These are phyloP conservation scores for Caenorhabditis tropicalis DNA, from an alignment of 1,140 invertebrate genomes.

Conservation along the genomic window DNA sequence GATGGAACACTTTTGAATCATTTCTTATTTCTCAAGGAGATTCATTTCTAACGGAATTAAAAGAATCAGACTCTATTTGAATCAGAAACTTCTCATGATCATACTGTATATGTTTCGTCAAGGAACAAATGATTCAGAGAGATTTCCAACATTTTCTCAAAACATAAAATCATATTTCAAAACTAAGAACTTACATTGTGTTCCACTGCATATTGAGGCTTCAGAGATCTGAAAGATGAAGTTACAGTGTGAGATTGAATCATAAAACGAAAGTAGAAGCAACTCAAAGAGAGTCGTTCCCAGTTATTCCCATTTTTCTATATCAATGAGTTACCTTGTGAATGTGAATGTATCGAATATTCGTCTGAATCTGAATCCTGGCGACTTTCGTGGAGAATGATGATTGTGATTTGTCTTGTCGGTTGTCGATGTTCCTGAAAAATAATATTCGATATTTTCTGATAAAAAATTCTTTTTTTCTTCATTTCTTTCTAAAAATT, in stretches of 20 bases:
- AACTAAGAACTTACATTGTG: background rate
- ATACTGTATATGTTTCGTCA: too few species aligned
- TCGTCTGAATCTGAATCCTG: constrained; percentile 2
- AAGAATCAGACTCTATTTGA: too few species aligned
- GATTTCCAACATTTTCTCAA: too few species aligned
- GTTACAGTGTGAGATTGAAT: too few species aligned
- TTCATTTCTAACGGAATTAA: too few species aligned
- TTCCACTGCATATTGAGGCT: background rate
- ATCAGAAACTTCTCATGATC: too few species aligned
- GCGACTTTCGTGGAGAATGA: background rate
- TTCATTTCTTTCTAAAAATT: background rate
- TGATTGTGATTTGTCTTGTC: background rate
- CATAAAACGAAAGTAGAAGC: too few species aligned
- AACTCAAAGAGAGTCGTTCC: too few species aligned
- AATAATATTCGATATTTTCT: background rate
- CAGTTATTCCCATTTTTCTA: too few species aligned
- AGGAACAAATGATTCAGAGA: too few species aligned
- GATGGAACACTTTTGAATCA: background rate
- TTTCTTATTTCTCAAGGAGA: too few species aligned
- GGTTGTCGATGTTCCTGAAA: constrained; percentile 2
- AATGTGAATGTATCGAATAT: constrained; percentile 19
- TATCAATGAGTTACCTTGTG: background rate
- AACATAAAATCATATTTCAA: too few species aligned
- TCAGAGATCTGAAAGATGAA: background rate
- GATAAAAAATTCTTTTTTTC: background rate